Conservation (phyloP, 2,113 vertebrate genomes). For the Thermophis baileyi region DNA sequence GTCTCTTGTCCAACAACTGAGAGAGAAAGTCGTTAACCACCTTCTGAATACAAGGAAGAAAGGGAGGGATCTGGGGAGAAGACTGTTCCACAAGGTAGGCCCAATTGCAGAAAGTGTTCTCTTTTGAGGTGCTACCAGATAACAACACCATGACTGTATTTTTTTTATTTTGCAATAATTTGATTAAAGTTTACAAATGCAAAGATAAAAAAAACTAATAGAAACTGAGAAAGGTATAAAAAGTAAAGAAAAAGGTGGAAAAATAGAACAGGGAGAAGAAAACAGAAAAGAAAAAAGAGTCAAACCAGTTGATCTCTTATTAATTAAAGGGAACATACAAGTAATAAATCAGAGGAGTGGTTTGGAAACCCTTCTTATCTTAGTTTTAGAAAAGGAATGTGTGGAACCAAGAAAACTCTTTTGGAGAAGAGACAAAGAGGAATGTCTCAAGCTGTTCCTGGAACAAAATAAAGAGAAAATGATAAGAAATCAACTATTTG, state of each 20-base stretch:
- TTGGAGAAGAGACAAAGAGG: not conserved
- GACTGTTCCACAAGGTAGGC: not conserved
- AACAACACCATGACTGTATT: not conserved
- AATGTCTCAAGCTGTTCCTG: not conserved
- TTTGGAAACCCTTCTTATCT: not conserved
- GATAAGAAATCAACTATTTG: not conserved
- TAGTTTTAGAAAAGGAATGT: not conserved
- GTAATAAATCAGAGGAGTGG: not conserved
- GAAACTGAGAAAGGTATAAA: not conserved
- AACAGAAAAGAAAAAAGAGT: not conserved
- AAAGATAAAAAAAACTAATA: not conserved
- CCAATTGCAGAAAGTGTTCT: not conserved
- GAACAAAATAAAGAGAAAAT: not conserved
- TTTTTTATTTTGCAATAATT: not conserved
- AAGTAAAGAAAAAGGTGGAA: not conserved
- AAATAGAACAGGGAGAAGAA: not conserved
- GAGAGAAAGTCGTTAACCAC: not conserved
- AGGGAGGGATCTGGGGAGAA: not conserved
- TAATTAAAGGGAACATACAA: no score
- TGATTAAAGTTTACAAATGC: not conserved
- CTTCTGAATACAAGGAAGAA: not conserved
- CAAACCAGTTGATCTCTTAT: not conserved
- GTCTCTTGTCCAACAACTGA: not conserved
- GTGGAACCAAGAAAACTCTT: not conserved
- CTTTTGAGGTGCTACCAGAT: not conserved